Evolutionary conservation across 2,888 invertebrate species (phyloP), one percentile per base, ranked within the genome.

Genomic region (Fragum whitleyi): DNA sequence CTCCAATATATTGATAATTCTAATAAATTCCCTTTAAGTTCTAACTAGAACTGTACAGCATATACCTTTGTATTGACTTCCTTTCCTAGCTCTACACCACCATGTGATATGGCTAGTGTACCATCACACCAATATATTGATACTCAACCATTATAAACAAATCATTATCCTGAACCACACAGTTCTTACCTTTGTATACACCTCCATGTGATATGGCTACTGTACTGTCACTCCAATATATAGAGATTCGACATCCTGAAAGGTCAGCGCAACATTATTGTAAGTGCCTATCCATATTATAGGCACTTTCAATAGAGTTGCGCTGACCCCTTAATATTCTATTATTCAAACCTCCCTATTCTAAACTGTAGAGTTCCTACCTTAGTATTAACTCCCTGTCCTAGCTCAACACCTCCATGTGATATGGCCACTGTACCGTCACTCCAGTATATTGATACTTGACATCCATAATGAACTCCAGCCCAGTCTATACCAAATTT

Each of bases 361-460:
- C n/a, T n/a, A n/a, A n/a, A n/a, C n/a, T n/a, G n/a, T n/a, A n/a
- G n/a, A n/a, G n/a, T n/a, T n/a, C 39, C 26, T 72, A 95, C 95
- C 95, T 97, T 97, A 0, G 97, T 97, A 86, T 97, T 96, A 65
- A 97, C 95, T 14, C 97, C 97, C 94, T 97, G 97, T 0, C 97
- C 97, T 87, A 93, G 91, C 88, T 95, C 95, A 42, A 94, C 92
- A 1, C 94, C 95, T 23, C 94, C 94, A 81, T 97, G 97, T 1
- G 95, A 94, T 9, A 97, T 94, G 0, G 96, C 80, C 0, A 97
- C 96, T 0, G 94, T 92, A 7, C 94, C 95, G 81, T 94, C 95
- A 1, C 87, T 84, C 57, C 92, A 91, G 87, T 93, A 94, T 23
- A 97, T 95, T 6, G 90, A 82, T 28, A 93, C 89, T 19, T 89